Conservation (phyloP, 2,888 invertebrate genomes). For the Leptura quadrifasciata region DNA sequence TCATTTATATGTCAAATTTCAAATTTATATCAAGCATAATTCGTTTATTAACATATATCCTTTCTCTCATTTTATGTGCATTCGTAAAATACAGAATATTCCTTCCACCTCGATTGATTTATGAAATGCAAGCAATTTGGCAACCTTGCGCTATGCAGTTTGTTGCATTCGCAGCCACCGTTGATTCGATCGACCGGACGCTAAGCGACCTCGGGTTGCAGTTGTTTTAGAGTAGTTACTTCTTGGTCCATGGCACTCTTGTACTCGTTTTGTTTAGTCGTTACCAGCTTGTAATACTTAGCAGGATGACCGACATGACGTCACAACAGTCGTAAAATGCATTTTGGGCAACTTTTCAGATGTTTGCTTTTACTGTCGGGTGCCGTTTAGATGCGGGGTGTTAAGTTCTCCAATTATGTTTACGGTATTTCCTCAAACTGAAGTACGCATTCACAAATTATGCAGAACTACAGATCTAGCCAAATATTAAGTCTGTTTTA, state of each 20-base stretch:
- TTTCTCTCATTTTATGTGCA: conserved; percentile 3
- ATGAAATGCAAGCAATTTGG: conserved; percentile 26
- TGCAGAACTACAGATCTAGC: background rate
- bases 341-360: conserved; percentile 40
- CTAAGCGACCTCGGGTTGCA: conserved; percentile 53
- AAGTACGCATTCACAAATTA: background rate
- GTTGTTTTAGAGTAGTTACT: conserved; percentile 50
- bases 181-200: conserved; percentile 54
- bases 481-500: no score
- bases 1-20: conserved; percentile 2
- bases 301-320: conserved; percentile 47
- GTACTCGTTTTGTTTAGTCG: conserved; percentile 43
- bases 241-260: conserved; percentile 53
- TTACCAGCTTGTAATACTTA: conserved; percentile 48
- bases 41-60: background rate
- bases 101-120: conserved; percentile 37
- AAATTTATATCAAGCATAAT: background rate
- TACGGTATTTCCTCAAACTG: background rate
- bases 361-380: conserved; percentile 34
- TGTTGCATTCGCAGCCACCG: conserved; percentile 54
- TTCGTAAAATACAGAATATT: conserved; percentile 24
- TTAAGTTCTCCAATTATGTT: conserved; percentile 20
- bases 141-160: conserved; percentile 48
- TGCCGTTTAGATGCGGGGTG: background rate
- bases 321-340: conserved; percentile 42